Conservation (phyloP, 2,113 vertebrate genomes). For the Megaceryle torquata region DNA sequence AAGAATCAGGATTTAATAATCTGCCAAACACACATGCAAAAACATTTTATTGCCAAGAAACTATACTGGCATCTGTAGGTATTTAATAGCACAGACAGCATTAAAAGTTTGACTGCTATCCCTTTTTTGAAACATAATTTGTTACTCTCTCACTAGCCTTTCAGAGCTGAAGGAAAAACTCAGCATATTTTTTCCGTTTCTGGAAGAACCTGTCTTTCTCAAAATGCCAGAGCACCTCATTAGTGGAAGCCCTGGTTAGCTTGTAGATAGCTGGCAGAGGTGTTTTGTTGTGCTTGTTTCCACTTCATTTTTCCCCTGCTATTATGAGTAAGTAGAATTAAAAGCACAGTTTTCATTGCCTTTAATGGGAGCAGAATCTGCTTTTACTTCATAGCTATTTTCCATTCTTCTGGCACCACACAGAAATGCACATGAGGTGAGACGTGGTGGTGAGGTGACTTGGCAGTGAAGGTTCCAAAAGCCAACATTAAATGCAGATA, state of each 20-base stretch:
- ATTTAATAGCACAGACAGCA: conserved; percentile 35
- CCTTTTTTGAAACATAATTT: conserved; percentile 60
- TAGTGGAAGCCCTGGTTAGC: conserved; percentile 38
- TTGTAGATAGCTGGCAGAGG: conserved; percentile 39
- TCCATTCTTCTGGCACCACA: conserved; percentile 26
- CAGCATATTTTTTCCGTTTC: conserved; percentile 21
- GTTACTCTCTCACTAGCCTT: conserved; percentile 43
- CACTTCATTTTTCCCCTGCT: conserved; percentile 25
- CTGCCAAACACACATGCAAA: conserved; percentile 11
- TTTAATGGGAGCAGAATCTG: conserved; percentile 41
- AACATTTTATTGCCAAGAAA: conserved; percentile 39
- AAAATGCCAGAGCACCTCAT: conserved; percentile 55
- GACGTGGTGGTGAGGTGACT: not conserved
- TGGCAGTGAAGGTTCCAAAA: not conserved
- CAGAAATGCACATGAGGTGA: conserved; percentile 10
- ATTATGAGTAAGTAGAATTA: conserved; percentile 39
- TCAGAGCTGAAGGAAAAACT: conserved; percentile 50
- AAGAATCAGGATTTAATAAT: conserved; percentile 60
- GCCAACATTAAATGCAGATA: conserved; percentile 20
- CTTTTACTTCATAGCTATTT: conserved; percentile 47
- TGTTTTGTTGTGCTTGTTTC: conserved; percentile 63
- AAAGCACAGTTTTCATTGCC: conserved; percentile 48
- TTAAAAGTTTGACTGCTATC: conserved; percentile 35
- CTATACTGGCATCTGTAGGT: not conserved
- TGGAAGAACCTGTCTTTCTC: conserved; percentile 39